A percentile compares a stretch with the other conserved stretches of the same genome.
Evolutionary conservation across 92 coral and sea anemone genomes (phyloP).

Genomic region (Epizoanthus ramosus): DNA sequence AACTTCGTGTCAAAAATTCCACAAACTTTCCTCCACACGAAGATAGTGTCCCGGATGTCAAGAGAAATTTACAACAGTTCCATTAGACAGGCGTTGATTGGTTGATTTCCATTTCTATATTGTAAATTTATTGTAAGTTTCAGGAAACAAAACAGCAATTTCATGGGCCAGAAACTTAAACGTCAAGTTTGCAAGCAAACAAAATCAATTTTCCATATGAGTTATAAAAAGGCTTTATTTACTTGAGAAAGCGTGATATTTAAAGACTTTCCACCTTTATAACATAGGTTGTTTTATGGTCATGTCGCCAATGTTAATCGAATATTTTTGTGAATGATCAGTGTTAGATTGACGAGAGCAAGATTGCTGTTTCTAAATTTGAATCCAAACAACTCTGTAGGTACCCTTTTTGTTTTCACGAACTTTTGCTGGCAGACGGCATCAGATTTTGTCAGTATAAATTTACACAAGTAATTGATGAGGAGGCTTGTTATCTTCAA

Average conservation of each 20-base stretch:
- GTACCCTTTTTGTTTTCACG: background rate
- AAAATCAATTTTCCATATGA: slow-evolving; percentile 26
- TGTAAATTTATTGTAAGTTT: slow-evolving; percentile 29
- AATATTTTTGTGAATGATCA: background rate
- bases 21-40: slow-evolving; percentile 25
- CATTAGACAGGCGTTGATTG: slow-evolving; percentile 25
- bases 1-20: slow-evolving; percentile 40
- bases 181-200: slow-evolving; percentile 32
- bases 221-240: background rate
- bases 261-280: background rate
- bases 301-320: background rate
- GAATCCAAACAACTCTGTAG: slow-evolving; percentile 2
- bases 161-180: slow-evolving; percentile 25
- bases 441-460: slow-evolving; percentile 31
- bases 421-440: slow-evolving; percentile 19
- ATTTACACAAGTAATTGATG: slow-evolving; percentile 38
- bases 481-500: slow-evolving; percentile 11
- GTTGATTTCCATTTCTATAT: background rate
- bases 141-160: slow-evolving; percentile 23
- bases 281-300: background rate
- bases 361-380: background rate
- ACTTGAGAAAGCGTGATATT: too few relatives aligned
- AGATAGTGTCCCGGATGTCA: slow-evolving; percentile 40
- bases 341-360: background rate
- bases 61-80: slow-evolving; percentile 30